Evolutionary conservation across 2,113 vertebrate species (phyloP).

Genomic region (Nibea albiflora): DNA sequence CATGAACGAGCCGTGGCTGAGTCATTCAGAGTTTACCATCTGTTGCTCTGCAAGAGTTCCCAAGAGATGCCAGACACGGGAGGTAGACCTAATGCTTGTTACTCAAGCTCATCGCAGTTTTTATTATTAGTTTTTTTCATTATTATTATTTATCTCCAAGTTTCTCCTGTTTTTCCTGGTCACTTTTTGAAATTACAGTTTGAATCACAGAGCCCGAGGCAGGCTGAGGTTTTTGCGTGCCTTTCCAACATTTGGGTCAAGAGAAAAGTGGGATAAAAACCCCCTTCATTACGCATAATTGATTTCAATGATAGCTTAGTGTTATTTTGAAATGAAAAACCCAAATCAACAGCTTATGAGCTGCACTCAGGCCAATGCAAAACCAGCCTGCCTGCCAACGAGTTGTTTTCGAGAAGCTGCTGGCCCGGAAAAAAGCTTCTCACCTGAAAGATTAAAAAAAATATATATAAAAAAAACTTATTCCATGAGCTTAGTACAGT

Average conservation of each 20-base stretch:
- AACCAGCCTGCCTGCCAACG: neutral
- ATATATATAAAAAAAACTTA: neutral
- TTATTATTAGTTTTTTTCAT: constrained; percentile 26
- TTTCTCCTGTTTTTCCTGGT: constrained; percentile 33
- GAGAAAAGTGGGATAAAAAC: constrained; percentile 28
- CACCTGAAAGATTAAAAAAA: neutral
- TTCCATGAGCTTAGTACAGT: neutral
- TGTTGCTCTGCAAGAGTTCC: constrained; percentile 72
- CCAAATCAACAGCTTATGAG: constrained; percentile 25
- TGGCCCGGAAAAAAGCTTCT: neutral
- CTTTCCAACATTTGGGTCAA: constrained; percentile 22
- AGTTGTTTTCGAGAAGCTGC: neutral
- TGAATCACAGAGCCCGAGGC: constrained; percentile 32
- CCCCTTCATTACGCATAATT: constrained; percentile 13
- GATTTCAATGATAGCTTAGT: constrained; percentile 52
- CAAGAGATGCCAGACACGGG: constrained; percentile 60
- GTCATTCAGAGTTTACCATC: constrained; percentile 74
- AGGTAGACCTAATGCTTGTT: constrained; percentile 63
- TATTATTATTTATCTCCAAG: constrained; percentile 38
- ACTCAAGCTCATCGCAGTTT: constrained; percentile 46
- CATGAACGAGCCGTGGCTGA: constrained; percentile 36
- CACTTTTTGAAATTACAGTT: constrained; percentile 44
- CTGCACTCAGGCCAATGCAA: constrained; percentile 5
- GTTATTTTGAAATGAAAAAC: constrained; percentile 38
- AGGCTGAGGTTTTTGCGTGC: constrained; percentile 16